Evolutionary conservation across 2,888 invertebrate genomes (phyloP).

Genomic region (Pristionchus exspectatus): DNA sequence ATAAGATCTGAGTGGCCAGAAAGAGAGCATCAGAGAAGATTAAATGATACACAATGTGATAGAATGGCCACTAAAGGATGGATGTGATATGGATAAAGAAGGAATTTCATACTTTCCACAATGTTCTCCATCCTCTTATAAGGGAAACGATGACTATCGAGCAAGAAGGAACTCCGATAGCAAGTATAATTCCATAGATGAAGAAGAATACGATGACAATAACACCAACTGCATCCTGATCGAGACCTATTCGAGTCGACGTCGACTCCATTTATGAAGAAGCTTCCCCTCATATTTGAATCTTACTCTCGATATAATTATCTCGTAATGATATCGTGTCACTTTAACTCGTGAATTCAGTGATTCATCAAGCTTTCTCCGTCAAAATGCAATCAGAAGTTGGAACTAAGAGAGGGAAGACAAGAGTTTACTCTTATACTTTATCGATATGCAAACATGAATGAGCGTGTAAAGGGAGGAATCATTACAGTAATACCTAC

Average conservation of each 20-base stretch:
- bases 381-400: conserved; percentile 1
- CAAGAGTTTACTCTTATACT: conserved; percentile 18
- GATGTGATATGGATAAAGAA: not conserved
- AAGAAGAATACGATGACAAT: not conserved
- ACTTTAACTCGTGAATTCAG: not conserved
- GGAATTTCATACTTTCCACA: not conserved
- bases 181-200: not conserved
- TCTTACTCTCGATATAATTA: not conserved
- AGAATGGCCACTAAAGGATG: not conserved
- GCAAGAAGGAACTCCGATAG: not conserved
- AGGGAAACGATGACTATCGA: not conserved
- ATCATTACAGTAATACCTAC: conserved; percentile 39
- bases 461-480: conserved; percentile 1
- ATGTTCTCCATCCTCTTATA: not conserved
- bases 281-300: not conserved
- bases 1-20: conserved; percentile 2
- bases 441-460: conserved; percentile 51
- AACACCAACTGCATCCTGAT: not conserved
- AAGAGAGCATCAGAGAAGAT: conserved; percentile 3
- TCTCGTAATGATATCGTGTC: not conserved
- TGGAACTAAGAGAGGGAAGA: not conserved
- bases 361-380: not conserved
- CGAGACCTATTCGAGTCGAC: not conserved
- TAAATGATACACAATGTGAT: conserved; percentile 7
- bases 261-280: not conserved